Evolutionary conservation across 2,113 vertebrate species (phyloP), one percentile per base, ranked within the genome.

Genomic region (Cyphomyrus plagiostoma): DNA sequence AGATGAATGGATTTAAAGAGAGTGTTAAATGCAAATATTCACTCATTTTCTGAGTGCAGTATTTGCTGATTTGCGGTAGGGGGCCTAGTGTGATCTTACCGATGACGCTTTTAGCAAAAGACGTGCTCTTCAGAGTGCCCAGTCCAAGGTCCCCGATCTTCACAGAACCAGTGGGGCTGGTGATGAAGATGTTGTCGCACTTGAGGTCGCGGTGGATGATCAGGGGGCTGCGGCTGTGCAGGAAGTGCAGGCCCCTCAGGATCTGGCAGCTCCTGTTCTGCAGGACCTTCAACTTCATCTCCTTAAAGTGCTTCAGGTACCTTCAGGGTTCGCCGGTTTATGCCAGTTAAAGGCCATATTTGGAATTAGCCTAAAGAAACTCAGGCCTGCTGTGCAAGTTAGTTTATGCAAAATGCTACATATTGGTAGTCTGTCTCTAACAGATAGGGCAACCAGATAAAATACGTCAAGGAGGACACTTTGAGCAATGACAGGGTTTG

Each of bases 51-150:
- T 62, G 56, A 23, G 19, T 58, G 56, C 56, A 8, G 19, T 58
- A 23, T 58, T 21, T 58, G 19, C 56, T 9, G 56, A 62, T 62
- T 66, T 26, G n/a, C 3, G 62, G n/a, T 23, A 66, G n/a, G 62
- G 62, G n/a, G 0, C n/a, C n/a, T 26, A 66, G 62, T 3, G 1
- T 13, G n/a, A 70, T 30, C 62, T 77, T 48, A 86, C 77, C 50
- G 17, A 98, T 98, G 88, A 98, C 98, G 0, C 97, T 98, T 93
- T 99, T 97, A 93, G 97, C 98, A 1, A 98, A 98, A 0, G 98
- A 98, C 74, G 97, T 97, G 8, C 96, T 93, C 92, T 99, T 99
- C 49, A 99, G 97, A 0, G 97, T 99, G 92, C 98, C 98, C 82
- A 99, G 94, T 17, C 98, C 98, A 91, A 99, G 95, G 93, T 98